Evolutionary conservation across 2,113 vertebrate species (phyloP), one percentile per base, ranked within the genome.

Genomic region (Catagonus wagneri): DNA sequence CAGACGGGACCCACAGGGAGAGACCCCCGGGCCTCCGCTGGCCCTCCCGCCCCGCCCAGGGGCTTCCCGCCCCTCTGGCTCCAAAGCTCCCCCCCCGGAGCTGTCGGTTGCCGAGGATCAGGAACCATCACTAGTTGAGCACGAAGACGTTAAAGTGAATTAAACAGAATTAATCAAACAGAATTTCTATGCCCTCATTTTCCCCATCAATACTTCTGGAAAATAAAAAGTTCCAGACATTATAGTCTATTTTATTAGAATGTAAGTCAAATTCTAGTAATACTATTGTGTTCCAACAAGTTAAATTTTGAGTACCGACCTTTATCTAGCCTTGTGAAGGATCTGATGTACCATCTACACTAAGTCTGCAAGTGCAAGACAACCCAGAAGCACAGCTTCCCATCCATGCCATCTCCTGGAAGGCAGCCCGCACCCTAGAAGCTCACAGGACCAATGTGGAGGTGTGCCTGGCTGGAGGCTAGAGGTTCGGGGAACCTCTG

Each of bases 161-260:
- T n/a, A n/a, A n/a, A n/a, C n/a, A n/a, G n/a, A n/a, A n/a, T n/a
- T n/a, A n/a, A n/a, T n/a, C n/a, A n/a, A n/a, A n/a, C n/a, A n/a
- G 12, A 52, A 58, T 17, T 44, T 22, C 54, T 3, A 14, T 14
- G 7, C 3, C 34, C 34, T 13, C 10, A 27, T 29, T 22, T 58
- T 63, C 23, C 3, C 68, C 32, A 17, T 44, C 20, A 32, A 23
- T 61, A 61, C 19, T 71, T 78, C 10, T 32, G 69, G n/a, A 58
- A 29, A 54, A 56, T 7, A 50, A 7, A 78, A 58, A 14, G n/a
- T 79, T 56, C 58, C 2, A 2, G 23, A 56, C 5, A 36, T 12
- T 0, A 12, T 25, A 12, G 0, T 0, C 6, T 34, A 1, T 44
- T 75, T 44, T 8, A n/a, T 52, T 19, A 27, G 68, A 56, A 32